Evolutionary conservation across 2,888 invertebrate species (phyloP).

Genomic region (Eulithis prunata): DNA sequence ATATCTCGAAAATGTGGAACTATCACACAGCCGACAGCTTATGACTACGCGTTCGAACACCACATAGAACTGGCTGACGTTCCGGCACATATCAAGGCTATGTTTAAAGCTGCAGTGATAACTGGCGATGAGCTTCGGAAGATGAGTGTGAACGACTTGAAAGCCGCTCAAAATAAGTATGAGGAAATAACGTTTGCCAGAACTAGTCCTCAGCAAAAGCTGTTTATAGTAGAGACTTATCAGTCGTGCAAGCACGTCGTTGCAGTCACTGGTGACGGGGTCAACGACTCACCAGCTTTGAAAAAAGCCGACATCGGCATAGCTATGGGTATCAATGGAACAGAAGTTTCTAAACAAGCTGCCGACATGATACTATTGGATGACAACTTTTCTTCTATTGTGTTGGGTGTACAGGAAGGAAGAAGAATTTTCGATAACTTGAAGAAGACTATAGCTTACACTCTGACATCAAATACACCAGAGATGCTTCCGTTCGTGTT

Average conservation of each 20-base stretch:
- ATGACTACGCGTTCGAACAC: constrained; percentile 88
- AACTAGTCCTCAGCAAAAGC: constrained; percentile 88
- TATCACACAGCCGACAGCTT: constrained; percentile 86
- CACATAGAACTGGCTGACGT: constrained; percentile 82
- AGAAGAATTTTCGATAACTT: constrained; percentile 93
- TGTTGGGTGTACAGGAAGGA: constrained; percentile 92
- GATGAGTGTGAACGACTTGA: constrained; percentile 83
- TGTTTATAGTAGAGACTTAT: constrained; percentile 90
- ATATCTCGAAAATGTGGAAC: constrained; percentile 88
- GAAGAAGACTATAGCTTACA: constrained; percentile 94
- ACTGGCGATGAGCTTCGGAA: constrained; percentile 84
- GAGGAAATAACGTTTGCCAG: constrained; percentile 90
- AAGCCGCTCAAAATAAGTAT: constrained; percentile 84
- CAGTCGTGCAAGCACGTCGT: constrained; percentile 92
- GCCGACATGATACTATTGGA: constrained; percentile 96
- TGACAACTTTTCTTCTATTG: constrained; percentile 95
- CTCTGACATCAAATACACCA: constrained; percentile 92
- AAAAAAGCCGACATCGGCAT: constrained; percentile 94
- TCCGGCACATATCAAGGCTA: constrained; percentile 71
- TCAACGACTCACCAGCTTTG: constrained; percentile 94
- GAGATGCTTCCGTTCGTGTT: constrained; percentile 93
- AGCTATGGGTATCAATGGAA: constrained; percentile 91
- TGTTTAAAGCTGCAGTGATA: constrained; percentile 70
- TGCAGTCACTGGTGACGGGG: constrained; percentile 95
- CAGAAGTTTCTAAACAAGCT: constrained; percentile 93